Conservation (phyloP, 2,113 vertebrate genomes). For the Thalassarche chlororhynchos region DNA sequence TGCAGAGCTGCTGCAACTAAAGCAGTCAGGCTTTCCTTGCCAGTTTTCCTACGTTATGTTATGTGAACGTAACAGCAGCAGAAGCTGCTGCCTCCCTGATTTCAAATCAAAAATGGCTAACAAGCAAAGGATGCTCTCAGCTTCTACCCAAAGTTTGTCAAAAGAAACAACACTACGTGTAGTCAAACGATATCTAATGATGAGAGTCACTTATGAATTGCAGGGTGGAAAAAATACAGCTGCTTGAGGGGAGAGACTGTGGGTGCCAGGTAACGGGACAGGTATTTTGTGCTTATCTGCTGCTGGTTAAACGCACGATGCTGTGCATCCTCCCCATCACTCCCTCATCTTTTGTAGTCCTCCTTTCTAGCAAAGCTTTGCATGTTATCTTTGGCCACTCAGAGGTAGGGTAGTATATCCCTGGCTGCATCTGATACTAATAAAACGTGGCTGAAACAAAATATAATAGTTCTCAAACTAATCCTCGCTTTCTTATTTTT, state of each 20-base stretch:
- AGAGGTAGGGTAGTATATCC: neutral
- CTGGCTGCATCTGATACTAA: neutral
- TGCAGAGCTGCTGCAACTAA: neutral
- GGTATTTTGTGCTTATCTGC: neutral
- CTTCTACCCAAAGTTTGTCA: neutral
- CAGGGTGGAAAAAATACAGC: neutral
- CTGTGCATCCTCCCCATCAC: neutral
- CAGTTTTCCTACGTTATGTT: neutral
- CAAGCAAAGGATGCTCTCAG: neutral
- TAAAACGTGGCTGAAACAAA: conserved; percentile 30
- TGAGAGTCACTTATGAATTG: neutral
- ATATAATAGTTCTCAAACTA: neutral
- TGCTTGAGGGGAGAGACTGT: neutral
- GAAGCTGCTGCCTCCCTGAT: neutral
- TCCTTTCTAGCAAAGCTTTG: neutral
- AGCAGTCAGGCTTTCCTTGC: neutral
- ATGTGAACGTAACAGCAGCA: neutral
- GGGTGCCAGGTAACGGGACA: neutral
- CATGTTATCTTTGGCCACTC: conserved; percentile 44
- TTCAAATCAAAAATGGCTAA: neutral
- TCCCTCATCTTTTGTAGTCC: neutral
- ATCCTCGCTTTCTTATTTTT: neutral
- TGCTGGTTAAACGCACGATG: neutral
- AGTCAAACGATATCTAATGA: neutral
- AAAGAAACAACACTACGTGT: neutral